Conservation (phyloP, 2,888 invertebrate species). For the Troglohyphantes excavatus region DNA sequence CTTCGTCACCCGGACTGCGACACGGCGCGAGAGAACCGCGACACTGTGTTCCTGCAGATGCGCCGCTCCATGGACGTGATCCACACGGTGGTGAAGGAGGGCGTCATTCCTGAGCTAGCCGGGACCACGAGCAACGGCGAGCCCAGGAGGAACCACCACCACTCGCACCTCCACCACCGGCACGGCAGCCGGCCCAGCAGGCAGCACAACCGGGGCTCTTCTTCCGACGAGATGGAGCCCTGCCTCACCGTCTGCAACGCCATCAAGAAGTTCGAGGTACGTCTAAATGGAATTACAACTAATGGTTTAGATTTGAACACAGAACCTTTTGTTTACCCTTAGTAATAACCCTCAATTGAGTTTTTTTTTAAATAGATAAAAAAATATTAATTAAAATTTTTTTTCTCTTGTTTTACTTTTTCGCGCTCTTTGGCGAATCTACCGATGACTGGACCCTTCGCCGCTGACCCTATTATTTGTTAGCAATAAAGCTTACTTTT, state of each 20-base stretch:
- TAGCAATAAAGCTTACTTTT: too few species aligned
- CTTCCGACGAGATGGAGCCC: constrained; percentile 82
- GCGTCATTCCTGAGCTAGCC: constrained; percentile 85
- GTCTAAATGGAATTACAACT: too few species aligned
- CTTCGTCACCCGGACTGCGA: constrained; percentile 96
- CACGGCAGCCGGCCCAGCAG: constrained; percentile 20
- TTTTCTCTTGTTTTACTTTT: too few species aligned
- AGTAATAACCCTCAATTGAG: too few species aligned
- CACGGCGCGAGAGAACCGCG: constrained; percentile 96
- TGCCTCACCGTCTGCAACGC: constrained; percentile 88
- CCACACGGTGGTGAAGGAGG: constrained; percentile 98
- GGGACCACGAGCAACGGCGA: constrained; percentile 71
- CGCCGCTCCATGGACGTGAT: constrained; percentile 98
- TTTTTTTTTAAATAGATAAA: too few species aligned
- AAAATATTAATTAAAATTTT: too few species aligned
- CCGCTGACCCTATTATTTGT: too few species aligned
- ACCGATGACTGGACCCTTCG: too few species aligned
- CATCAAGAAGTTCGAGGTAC: constrained; percentile 89
- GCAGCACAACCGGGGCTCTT: constrained; percentile 28
- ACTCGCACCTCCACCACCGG: constrained; percentile 4
- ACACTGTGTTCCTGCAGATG: constrained; percentile 97
- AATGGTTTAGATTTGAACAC: too few species aligned
- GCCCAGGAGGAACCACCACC: constrained; percentile 82
- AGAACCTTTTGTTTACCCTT: too few species aligned
- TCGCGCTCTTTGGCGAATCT: too few species aligned